These are phyloP conservation scores for Sturnira hondurensis DNA, from an alignment of 2,113 vertebrate genomes.

Conservation along the genomic window DNA sequence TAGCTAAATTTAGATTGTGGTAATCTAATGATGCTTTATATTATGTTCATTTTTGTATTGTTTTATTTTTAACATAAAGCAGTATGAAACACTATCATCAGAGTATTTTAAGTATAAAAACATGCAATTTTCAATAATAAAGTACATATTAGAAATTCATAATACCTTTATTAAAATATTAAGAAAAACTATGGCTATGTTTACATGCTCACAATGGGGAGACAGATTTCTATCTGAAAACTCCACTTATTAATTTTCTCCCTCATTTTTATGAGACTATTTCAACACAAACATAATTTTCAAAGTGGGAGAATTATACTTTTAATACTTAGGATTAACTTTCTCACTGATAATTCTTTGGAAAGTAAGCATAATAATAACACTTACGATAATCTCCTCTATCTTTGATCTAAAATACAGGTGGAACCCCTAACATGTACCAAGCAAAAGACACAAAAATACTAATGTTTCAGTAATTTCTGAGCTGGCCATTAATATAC, in stretches of 20 bases:
- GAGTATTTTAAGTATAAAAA: slow-evolving; percentile 46
- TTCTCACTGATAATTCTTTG: background rate
- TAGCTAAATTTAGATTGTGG: background rate
- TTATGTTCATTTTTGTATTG: background rate
- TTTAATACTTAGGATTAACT: background rate
- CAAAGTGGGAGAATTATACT: background rate
- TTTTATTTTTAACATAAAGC: slow-evolving; percentile 45
- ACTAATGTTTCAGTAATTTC: background rate
- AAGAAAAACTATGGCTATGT: background rate
- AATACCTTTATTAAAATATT: background rate
- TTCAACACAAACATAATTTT: background rate
- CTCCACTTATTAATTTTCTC: background rate
- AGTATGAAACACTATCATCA: background rate
- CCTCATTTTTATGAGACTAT: background rate
- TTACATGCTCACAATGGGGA: background rate
- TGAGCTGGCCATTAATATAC: background rate
- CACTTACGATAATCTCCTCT: background rate
- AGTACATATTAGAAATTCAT: background rate
- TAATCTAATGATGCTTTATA: background rate
- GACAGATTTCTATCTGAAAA: background rate
- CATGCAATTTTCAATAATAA: slow-evolving; percentile 17
- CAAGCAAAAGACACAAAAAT: background rate
- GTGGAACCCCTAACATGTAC: background rate
- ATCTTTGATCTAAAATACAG: background rate
- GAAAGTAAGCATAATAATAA: background rate